Evolutionary conservation across 2,888 invertebrate genomes (phyloP).

Genomic region (Lasioglossum malachurum): DNA sequence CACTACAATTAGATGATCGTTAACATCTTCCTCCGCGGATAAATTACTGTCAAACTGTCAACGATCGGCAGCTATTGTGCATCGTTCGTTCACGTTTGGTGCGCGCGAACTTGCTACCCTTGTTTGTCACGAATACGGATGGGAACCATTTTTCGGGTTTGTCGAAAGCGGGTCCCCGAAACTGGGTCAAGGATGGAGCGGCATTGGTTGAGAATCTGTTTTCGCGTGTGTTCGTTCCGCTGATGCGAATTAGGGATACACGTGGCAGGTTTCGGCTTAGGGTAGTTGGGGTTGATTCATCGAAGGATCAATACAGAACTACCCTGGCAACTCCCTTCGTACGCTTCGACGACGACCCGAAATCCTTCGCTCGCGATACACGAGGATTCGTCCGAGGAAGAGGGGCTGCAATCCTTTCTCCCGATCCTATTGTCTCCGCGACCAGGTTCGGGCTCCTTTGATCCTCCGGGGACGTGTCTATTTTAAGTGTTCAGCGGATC

Average conservation of each 20-base stretch:
- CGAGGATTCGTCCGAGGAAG: background rate
- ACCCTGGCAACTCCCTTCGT: constrained; percentile 54
- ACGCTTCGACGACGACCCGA: constrained; percentile 1
- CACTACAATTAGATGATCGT: constrained; percentile 21
- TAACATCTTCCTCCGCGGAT: background rate
- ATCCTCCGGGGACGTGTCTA: background rate
- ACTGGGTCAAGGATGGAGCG: constrained; percentile 20
- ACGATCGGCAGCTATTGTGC: background rate
- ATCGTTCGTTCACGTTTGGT: background rate
- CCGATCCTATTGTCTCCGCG: background rate
- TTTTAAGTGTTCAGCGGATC: too few species aligned
- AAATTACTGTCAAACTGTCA: constrained; percentile 22
- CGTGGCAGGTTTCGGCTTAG: constrained; percentile 70
- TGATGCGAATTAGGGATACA: constrained; percentile 64
- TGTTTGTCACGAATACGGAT: background rate
- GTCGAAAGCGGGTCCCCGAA: background rate
- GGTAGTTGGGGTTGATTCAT: constrained; percentile 63
- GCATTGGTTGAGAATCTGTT: constrained; percentile 1
- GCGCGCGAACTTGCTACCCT: background rate
- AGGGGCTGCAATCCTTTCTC: background rate
- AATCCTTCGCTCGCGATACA: constrained; percentile 25
- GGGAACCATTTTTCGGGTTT: background rate
- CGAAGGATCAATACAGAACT: constrained; percentile 71
- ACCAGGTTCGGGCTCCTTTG: background rate
- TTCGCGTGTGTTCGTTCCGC: background rate